phyloP scores from a whole-genome alignment of 2,888 invertebrate genomes.

The Stegophylla sp. region DNA sequence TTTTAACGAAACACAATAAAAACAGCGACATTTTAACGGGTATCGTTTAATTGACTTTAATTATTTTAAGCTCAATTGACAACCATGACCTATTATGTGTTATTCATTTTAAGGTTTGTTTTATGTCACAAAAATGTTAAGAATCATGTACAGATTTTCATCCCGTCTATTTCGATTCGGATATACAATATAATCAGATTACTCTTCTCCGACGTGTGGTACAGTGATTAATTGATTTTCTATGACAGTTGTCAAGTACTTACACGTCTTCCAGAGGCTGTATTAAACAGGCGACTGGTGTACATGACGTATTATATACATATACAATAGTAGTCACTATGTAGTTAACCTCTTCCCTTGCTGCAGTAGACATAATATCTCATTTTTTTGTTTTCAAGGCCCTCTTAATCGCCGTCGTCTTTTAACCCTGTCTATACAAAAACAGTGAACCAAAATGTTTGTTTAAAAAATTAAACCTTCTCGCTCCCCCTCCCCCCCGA shows the following conservation, averaged over 20 bases:
- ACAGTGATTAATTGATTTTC: not conserved
- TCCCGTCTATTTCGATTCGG: not conserved
- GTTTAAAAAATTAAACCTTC: slow-evolving; percentile 53
- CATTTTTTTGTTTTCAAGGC: slow-evolving; percentile 23
- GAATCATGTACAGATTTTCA: not conserved
- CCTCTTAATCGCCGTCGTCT: slow-evolving; percentile 25
- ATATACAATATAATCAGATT: not conserved
- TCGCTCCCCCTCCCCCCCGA: slow-evolving; percentile 17
- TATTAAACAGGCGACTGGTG: not conserved
- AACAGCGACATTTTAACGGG: not conserved
- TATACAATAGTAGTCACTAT: not conserved
- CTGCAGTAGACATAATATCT: not conserved
- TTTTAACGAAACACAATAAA: not conserved
- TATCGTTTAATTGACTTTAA: not conserved
- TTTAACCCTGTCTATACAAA: slow-evolving; percentile 6
- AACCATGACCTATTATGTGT: not conserved
- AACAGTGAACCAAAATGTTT: slow-evolving; percentile 42
- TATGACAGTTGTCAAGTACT: slow-evolving; percentile 30
- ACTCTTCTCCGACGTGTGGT: not conserved
- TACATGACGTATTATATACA: too few relatives aligned
- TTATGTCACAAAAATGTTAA: not conserved
- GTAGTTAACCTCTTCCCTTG: not conserved
- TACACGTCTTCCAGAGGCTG: not conserved
- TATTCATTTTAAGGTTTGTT: not conserved
- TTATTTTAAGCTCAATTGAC: too few relatives aligned